These are phyloP conservation scores for Amblyopsis hoosieri DNA, from an alignment of 2,797 vertebrate genomes.

Conservation along the genomic window DNA sequence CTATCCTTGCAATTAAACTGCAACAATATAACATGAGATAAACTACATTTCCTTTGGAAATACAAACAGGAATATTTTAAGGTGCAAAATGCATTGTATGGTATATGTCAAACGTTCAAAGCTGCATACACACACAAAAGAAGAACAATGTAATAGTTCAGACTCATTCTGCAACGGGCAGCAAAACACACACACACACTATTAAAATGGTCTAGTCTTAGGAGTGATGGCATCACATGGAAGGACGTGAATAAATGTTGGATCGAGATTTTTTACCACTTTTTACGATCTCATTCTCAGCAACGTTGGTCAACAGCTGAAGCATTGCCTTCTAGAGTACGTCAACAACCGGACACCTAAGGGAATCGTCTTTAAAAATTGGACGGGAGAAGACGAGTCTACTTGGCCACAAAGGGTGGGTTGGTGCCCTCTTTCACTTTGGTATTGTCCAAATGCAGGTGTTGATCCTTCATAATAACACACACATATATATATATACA, in stretches of 20 bases:
- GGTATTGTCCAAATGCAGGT: conserved; percentile 18
- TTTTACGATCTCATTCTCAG: conserved; percentile 49
- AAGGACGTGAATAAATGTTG: conserved; percentile 28
- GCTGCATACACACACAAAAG: conserved; percentile 46
- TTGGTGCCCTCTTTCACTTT: conserved; percentile 12
- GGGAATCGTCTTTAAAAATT: not conserved
- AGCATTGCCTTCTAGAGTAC: conserved; percentile 32
- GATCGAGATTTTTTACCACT: conserved; percentile 16
- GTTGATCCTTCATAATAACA: not conserved
- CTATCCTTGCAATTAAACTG: conserved; percentile 90
- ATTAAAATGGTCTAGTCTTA: conserved; percentile 36
- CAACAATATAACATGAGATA: conserved; percentile 85
- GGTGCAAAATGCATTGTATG: conserved; percentile 81
- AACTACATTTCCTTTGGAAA: conserved; percentile 85
- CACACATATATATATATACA: no score
- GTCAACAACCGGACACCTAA: conserved; percentile 5
- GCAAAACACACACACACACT: conserved; percentile 50
- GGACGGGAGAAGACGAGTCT: not conserved
- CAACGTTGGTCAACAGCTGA: conserved; percentile 56
- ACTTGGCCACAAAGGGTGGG: conserved; percentile 6
- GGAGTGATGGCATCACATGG: conserved; percentile 8
- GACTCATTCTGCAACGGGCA: conserved; percentile 73
- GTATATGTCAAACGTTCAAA: conserved; percentile 58
- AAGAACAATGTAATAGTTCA: conserved; percentile 63
- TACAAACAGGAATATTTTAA: conserved; percentile 84